Evolutionary conservation across 2,888 invertebrate species (phyloP).

Genomic region (Sarcophaga variegata): DNA sequence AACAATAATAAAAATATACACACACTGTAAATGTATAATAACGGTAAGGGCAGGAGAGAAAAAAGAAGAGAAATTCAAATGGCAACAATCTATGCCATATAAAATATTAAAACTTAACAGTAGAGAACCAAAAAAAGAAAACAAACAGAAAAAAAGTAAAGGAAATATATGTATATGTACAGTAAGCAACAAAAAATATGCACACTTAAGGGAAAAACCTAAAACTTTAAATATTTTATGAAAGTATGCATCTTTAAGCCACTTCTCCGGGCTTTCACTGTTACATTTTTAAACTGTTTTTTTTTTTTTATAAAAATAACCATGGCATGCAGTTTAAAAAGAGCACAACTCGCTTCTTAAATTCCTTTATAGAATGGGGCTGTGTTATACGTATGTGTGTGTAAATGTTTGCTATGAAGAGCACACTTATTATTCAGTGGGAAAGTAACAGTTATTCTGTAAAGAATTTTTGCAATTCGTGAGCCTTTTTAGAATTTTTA

Average conservation of each 20-base stretch:
- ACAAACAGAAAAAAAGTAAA: background rate
- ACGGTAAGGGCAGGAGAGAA: background rate
- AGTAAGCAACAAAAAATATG: background rate
- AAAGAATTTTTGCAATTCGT: background rate
- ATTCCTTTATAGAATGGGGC: background rate
- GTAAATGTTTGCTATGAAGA: background rate
- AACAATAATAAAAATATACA: background rate
- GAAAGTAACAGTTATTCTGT: slow-evolving; percentile 5
- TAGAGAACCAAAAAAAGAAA: background rate
- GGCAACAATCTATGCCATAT: slow-evolving; percentile 28
- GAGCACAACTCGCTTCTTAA: background rate
- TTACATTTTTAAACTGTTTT: too few relatives aligned
- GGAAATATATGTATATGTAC: background rate
- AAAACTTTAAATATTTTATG: too few relatives aligned
- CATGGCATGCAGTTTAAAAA: background rate
- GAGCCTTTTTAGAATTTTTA: too few relatives aligned
- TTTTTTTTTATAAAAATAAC: background rate
- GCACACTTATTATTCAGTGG: background rate
- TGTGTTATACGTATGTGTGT: background rate
- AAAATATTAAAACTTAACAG: slow-evolving; percentile 38
- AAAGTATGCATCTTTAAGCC: too few relatives aligned
- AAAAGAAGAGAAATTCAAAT: slow-evolving; percentile 15
- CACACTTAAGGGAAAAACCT: too few relatives aligned
- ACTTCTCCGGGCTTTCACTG: too few relatives aligned
- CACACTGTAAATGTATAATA: too few relatives aligned